Conservation (phyloP, 2,888 invertebrate genomes). For the Latrodectus elegans region DNA sequence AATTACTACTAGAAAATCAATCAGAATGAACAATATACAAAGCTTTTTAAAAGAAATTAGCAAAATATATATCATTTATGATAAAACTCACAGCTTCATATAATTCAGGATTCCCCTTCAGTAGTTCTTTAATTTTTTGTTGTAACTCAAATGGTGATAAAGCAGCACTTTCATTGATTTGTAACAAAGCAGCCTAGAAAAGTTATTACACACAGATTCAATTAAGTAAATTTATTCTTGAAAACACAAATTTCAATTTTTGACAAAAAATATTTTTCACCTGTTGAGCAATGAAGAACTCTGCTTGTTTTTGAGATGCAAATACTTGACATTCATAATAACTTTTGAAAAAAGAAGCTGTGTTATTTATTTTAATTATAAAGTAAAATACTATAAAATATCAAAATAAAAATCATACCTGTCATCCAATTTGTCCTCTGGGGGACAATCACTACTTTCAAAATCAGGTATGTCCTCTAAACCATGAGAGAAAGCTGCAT, state of each 20-base stretch:
- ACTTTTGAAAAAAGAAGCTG: constrained; percentile 22
- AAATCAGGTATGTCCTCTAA: constrained; percentile 29
- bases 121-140: constrained; percentile 82
- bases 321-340: constrained; percentile 58
- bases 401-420: constrained; percentile 12
- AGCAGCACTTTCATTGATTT: constrained; percentile 87
- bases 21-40: no score
- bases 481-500: constrained; percentile 72
- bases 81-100: constrained; percentile 84
- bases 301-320: constrained; percentile 87
- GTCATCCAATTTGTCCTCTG: constrained; percentile 38
- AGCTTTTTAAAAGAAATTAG: neutral
- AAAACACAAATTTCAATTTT: neutral
- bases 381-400: neutral
- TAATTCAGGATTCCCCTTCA: constrained; percentile 85
- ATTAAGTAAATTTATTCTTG: neutral
- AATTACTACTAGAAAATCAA: no score
- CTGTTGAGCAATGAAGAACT: constrained; percentile 90
- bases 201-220: neutral
- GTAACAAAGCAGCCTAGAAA: constrained; percentile 82
- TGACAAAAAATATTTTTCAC: constrained; percentile 68
- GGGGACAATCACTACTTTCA: constrained; percentile 26
- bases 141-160: constrained; percentile 85
- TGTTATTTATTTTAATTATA: neutral
- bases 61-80: neutral